Percentiles rank a stretch among this genome's conserved stretches.
These are phyloP conservation scores for Enteromius afrohamiltoni DNA, from an alignment of 2,797 vertebrate species.

Conservation along the genomic window DNA sequence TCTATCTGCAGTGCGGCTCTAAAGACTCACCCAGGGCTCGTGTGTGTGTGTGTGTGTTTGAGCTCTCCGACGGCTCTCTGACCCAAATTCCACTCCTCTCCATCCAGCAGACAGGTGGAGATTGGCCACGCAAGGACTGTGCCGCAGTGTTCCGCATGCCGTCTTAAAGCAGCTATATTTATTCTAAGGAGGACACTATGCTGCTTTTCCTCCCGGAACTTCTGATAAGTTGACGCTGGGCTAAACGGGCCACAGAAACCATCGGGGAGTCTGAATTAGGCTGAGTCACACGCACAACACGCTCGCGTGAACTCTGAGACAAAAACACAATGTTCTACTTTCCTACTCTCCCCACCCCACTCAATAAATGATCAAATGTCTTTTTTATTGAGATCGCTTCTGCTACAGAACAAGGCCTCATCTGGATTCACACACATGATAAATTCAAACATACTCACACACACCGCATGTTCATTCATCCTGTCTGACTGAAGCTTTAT, in stretches of 20 bases:
- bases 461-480: background rate
- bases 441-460: background rate
- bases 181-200: conserved; percentile 60
- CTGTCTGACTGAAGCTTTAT: background rate
- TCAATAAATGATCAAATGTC: background rate
- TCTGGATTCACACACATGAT: background rate
- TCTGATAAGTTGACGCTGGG: conserved; percentile 54
- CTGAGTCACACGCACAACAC: conserved; percentile 42
- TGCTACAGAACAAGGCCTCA: background rate
- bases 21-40: conserved; percentile 34
- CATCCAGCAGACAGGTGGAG: conserved; percentile 68
- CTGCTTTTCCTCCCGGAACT: conserved; percentile 43
- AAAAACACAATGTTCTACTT: conserved; percentile 13
- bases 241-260: conserved; percentile 49
- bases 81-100: conserved; percentile 75
- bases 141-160: conserved; percentile 61
- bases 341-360: too few species aligned
- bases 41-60: conserved; percentile 2
- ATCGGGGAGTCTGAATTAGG: conserved; percentile 54
- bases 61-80: conserved; percentile 70
- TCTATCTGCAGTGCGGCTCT: conserved; percentile 28
- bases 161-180: conserved; percentile 60
- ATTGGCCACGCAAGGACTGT: conserved; percentile 65
- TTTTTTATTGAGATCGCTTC: background rate
- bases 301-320: background rate